Base-by-base conservation (phyloP, 2,113 vertebrate species). In the Sapajus apella region DNA sequence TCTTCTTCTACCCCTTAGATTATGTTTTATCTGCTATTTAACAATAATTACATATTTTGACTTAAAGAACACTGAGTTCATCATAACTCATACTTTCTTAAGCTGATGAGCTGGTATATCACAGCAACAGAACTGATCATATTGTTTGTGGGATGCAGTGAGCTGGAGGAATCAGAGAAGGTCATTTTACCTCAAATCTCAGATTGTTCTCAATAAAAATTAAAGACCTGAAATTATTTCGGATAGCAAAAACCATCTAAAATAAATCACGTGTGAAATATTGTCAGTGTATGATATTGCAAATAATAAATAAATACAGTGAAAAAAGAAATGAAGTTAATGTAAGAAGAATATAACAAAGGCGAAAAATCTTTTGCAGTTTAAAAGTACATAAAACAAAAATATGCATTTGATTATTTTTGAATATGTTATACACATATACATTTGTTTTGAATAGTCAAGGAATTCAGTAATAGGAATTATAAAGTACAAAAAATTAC, bases 241-340 rank as follows among this genome's bases (percentile, higher is more conserved):
- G 20, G 11, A 61, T 61, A 16, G 70, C 52, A 90, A 82, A 10
- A 77, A n/a, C 43, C 32, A 79, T 43, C 12, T 76, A 85, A 50
- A 75, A 70, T 45, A 93, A 96, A 72, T 58, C 17, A 37, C 18
- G 37, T 87, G 14, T 96, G 37, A 87, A 96, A 68, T 61, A 21
- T 10, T 87, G 68, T 56, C 47, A 70, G 25, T 66, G 21, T 77
- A 58, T 82, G 56, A 91, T 77, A 90, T 11, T 64, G 14, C 9
- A 82, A 94, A 87, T 13, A 92, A 81, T 45, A 45, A 45, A 45
- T 45, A 45, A 7, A 45, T 17, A 66, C 61, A 70, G 8, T 84
- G 16, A 85, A 79, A 9, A 94, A 84, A 64, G 13, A 50, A 52
- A 82, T 68, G 10, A 70, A 50, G 1, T 68, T 80, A 75, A 88